phyloP scores from a whole-genome alignment of 2,797 vertebrate genomes.

The Rachycentron canadum region DNA sequence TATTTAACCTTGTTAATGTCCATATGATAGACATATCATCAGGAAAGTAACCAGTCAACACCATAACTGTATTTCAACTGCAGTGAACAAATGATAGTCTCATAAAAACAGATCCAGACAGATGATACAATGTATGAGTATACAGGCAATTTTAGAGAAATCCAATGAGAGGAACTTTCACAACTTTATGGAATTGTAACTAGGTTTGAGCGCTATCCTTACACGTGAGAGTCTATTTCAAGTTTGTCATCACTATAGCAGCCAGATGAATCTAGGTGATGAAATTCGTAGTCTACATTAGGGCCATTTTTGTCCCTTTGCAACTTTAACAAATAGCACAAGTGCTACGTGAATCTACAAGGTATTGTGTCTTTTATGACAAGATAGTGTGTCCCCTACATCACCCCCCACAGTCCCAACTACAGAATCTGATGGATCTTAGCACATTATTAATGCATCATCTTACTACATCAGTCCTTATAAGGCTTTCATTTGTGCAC shows the following conservation, averaged over 20 bases:
- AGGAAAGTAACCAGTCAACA: too few species aligned
- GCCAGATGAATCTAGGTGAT: not conserved
- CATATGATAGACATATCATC: too few species aligned
- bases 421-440: conserved; percentile 21
- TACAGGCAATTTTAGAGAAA: too few species aligned
- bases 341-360: not conserved
- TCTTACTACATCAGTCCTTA: conserved; percentile 26
- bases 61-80: too few species aligned
- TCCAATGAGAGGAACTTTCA: too few species aligned
- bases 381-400: conserved; percentile 7
- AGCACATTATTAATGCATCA: conserved; percentile 13
- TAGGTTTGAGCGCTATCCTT: too few species aligned
- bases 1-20: too few species aligned
- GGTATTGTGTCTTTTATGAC: not conserved
- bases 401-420: not conserved
- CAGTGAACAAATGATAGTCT: too few species aligned
- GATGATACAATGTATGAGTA: too few species aligned
- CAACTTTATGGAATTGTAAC: too few species aligned
- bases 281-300: not conserved
- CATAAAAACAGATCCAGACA: too few species aligned
- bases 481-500: conserved; percentile 24
- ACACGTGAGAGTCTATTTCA: not conserved
- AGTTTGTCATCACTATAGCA: not conserved
- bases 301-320: not conserved
- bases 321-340: conserved; percentile 11